A percentile compares a stretch with the other conserved stretches of the same genome.
Evolutionary conservation across 2,113 vertebrate species (phyloP).

Genomic region (Phylloscopus trochilus): DNA sequence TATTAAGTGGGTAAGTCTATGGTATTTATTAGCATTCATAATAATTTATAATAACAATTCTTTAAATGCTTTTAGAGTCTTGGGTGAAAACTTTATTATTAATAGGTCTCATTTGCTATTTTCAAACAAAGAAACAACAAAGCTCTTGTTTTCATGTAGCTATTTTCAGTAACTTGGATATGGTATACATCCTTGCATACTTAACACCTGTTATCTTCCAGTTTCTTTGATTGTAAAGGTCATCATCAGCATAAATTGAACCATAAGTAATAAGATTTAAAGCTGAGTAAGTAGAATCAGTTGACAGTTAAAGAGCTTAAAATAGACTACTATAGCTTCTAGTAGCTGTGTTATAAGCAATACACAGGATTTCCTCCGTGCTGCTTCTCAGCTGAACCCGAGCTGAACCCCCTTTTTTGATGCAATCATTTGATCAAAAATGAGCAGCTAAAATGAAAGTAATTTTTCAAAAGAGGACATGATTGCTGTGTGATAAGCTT

Average conservation of each 20-base stretch:
- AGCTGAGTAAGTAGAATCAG: not conserved
- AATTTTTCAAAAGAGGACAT: not conserved
- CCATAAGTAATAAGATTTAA: not conserved
- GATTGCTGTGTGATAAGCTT: not conserved
- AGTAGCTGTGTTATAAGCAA: not conserved
- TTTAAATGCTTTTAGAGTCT: not conserved
- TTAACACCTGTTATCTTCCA: not conserved
- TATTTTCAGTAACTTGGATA: not conserved
- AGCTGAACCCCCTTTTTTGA: slow-evolving; percentile 4
- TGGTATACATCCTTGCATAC: not conserved
- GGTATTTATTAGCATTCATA: not conserved
- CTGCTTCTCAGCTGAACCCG: not conserved
- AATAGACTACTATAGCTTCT: not conserved
- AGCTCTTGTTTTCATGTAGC: not conserved
- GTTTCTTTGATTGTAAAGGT: not conserved
- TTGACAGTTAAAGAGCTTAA: not conserved
- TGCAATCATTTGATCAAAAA: slow-evolving; percentile 9
- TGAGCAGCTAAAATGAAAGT: not conserved
- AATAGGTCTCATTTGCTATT: not conserved
- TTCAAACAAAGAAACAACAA: not conserved
- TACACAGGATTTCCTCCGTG: not conserved
- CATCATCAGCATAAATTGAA: not conserved
- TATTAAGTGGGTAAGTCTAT: not conserved
- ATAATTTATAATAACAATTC: not conserved
- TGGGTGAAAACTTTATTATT: not conserved